Conservation (phyloP, 2,113 vertebrate species). For the Sprattus sprattus region DNA sequence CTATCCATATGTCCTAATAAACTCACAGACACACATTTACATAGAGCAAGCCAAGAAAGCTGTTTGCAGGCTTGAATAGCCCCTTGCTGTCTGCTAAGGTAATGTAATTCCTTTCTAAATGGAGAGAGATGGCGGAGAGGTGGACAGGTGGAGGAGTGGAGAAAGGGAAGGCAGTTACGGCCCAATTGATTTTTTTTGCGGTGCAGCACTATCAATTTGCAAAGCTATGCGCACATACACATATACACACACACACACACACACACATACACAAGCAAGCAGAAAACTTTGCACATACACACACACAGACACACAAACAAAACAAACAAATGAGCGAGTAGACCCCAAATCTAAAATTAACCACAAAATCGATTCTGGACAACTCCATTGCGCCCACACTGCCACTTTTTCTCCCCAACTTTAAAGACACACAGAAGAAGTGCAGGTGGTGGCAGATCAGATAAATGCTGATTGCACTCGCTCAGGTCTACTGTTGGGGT, state of each 20-base stretch:
- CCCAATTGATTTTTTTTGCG: conserved; percentile 39
- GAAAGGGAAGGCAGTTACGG: neutral
- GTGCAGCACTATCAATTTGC: conserved; percentile 42
- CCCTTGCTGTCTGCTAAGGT: neutral
- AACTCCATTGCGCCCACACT: neutral
- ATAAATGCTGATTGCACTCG: conserved; percentile 33
- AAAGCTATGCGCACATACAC: neutral
- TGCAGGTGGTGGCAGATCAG: neutral
- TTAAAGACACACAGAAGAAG: conserved; percentile 3
- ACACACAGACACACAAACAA: neutral
- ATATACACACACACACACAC: neutral
- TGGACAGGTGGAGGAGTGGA: neutral
- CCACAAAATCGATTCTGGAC: conserved; percentile 37
- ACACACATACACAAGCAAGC: neutral
- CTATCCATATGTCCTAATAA: neutral
- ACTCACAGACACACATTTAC: neutral
- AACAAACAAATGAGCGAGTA: conserved; percentile 28
- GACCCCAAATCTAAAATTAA: conserved; percentile 28
- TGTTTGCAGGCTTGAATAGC: neutral
- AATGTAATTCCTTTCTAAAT: neutral
- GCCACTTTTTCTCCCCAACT: neutral
- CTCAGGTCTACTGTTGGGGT: neutral
- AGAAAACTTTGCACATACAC: neutral
- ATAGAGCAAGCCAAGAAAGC: neutral
- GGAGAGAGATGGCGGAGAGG: neutral